Percentiles rank a stretch among this genome's conserved stretches.
Conservation (phyloP, 2,113 vertebrate species). For the Rhegmatorhina hoffmannsi region DNA sequence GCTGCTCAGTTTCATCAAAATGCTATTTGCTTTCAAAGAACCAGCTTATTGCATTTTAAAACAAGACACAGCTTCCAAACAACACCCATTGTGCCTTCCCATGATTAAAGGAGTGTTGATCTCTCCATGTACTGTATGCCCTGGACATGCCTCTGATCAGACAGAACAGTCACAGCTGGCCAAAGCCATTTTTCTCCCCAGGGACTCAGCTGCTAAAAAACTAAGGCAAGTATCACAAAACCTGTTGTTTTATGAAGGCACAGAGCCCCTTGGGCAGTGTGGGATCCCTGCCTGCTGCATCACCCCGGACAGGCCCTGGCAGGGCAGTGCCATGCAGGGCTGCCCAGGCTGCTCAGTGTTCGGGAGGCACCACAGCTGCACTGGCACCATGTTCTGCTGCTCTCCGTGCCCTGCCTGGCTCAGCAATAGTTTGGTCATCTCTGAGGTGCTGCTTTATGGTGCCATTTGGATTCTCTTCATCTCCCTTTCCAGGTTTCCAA, state of each 20-base stretch:
- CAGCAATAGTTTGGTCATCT: accelerated
- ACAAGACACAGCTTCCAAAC: background rate
- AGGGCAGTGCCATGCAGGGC: background rate
- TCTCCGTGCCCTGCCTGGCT: background rate
- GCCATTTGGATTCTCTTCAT: background rate
- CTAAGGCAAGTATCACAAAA: background rate
- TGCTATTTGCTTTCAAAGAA: background rate
- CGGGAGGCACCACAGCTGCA: background rate
- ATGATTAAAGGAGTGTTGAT: background rate
- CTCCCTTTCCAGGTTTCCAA: background rate
- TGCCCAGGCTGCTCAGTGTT: background rate
- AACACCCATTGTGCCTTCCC: background rate
- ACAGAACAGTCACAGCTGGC: background rate
- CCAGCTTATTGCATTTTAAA: background rate
- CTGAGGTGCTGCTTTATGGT: background rate
- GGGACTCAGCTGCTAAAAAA: background rate
- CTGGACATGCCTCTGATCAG: background rate
- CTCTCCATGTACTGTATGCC: background rate
- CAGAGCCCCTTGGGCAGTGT: background rate
- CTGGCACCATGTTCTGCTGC: background rate
- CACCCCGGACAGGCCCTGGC: background rate
- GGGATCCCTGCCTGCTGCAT: background rate
- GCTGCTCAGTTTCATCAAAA: background rate
- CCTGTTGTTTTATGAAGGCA: background rate
- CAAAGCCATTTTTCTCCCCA: background rate